A percentile compares a stretch with the other conserved stretches of the same genome.
Evolutionary conservation across 2,113 vertebrate genomes (phyloP).

Genomic region (Cyphomyrus discorhynchus): DNA sequence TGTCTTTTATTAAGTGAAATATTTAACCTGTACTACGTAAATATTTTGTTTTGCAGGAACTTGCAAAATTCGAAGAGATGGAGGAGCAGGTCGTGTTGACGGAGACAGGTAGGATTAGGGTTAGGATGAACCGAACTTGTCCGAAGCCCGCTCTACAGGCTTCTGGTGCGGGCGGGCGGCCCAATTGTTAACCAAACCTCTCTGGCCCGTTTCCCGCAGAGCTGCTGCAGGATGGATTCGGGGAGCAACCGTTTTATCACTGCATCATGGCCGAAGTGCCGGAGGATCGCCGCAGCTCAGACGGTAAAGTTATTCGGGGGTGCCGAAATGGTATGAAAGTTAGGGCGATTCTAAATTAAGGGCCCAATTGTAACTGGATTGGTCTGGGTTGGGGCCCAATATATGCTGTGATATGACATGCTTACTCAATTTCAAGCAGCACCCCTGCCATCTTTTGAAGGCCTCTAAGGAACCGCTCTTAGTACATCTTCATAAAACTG

Average conservation of each 20-base stretch:
- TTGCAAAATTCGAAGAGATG: slow-evolving; percentile 66
- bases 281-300: slow-evolving; percentile 33
- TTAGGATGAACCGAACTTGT: not conserved
- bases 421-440: not conserved
- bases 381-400: not conserved
- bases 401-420: not conserved
- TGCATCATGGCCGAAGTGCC: slow-evolving; percentile 59
- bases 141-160: not conserved
- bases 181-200: not conserved
- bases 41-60: slow-evolving; percentile 47
- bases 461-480: not conserved
- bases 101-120: slow-evolving; percentile 52
- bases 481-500: not conserved
- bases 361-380: not conserved
- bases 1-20: not conserved
- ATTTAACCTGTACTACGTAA: not conserved
- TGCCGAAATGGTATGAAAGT: not conserved
- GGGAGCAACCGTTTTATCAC: slow-evolving; percentile 62
- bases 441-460: not conserved
- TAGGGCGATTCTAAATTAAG: not conserved
- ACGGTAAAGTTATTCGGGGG: slow-evolving; percentile 40
- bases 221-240: slow-evolving; percentile 66
- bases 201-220: slow-evolving; percentile 42
- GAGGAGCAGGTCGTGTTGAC: slow-evolving; percentile 61
- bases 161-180: not conserved